These are phyloP conservation scores for Trachymyrmex septentrionalis DNA, from an alignment of 1,140 invertebrate species.

Conservation along the genomic window DNA sequence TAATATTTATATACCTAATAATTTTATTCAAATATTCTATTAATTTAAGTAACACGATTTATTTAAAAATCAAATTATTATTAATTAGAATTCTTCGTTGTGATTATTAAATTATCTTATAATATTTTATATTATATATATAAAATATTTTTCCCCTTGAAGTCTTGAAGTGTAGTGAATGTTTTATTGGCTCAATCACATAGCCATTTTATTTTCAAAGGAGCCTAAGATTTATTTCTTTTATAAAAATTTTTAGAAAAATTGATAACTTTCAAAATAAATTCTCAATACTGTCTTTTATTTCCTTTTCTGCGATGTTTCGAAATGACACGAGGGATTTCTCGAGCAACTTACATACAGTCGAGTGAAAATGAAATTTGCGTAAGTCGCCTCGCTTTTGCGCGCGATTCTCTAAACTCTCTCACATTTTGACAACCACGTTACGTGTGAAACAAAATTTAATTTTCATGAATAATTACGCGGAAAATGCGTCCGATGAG, in stretches of 20 bases:
- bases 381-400: constrained; percentile 21
- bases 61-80: neutral
- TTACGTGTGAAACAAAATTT: neutral
- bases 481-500: neutral
- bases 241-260: neutral
- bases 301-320: neutral
- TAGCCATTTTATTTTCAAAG: neutral
- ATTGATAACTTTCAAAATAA: neutral
- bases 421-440: neutral
- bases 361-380: constrained; percentile 11
- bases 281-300: neutral
- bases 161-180: neutral
- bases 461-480: constrained; percentile 25
- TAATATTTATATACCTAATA: constrained; percentile 1
- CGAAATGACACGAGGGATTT: neutral
- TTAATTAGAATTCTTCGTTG: neutral
- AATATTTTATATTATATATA: neutral
- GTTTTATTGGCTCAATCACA: neutral
- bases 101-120: neutral
- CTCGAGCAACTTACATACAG: neutral
- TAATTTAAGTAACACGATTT: neutral
- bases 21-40: neutral
- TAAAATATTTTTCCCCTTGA: neutral
- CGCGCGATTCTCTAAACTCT: neutral
- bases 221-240: neutral